Percentiles rank a stretch among this genome's conserved stretches.
Evolutionary conservation across 2,888 invertebrate species (phyloP).

Genomic region (Scaptomyza polygonia): DNA sequence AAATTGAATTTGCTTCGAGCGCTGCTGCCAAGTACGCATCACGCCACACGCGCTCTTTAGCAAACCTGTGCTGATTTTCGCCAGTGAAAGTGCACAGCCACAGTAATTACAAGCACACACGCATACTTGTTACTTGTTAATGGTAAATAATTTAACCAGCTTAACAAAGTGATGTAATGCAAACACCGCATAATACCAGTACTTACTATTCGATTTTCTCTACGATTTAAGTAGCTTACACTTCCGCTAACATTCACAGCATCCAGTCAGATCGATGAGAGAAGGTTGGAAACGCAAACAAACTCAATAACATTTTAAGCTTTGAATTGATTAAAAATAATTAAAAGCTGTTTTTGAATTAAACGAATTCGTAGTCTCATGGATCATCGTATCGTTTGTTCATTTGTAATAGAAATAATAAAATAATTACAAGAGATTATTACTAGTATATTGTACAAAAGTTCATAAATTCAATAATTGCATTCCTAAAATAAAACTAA

Average conservation of each 20-base stretch:
- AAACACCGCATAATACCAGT: background rate
- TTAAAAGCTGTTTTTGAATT: too few relatives aligned
- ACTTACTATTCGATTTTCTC: background rate
- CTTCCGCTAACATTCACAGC: background rate
- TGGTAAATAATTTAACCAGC: constrained; percentile 3
- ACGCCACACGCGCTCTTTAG: constrained; percentile 12
- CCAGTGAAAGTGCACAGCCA: background rate
- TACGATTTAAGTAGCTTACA: background rate
- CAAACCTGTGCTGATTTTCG: constrained; percentile 24
- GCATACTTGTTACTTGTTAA: constrained; percentile 2
- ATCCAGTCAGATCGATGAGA: background rate
- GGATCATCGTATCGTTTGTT: constrained; percentile 24
- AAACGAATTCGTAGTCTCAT: constrained; percentile 5
- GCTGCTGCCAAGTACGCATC: constrained; percentile 28
- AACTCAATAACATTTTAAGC: background rate
- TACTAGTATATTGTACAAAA: constrained; percentile 64
- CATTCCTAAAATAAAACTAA: constrained; percentile 59
- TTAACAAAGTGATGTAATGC: background rate
- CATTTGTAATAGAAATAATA: constrained; percentile 20
- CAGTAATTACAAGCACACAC: constrained; percentile 5
- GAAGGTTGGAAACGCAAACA: background rate
- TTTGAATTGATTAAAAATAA: background rate
- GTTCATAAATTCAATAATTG: constrained; percentile 60
- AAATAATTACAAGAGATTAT: constrained; percentile 45
- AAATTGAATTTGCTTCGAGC: constrained; percentile 48